Evolutionary conservation across 2,113 vertebrate species (phyloP), one percentile per base, ranked within the genome.

Genomic region (Pelvicachromis taeniatus): DNA sequence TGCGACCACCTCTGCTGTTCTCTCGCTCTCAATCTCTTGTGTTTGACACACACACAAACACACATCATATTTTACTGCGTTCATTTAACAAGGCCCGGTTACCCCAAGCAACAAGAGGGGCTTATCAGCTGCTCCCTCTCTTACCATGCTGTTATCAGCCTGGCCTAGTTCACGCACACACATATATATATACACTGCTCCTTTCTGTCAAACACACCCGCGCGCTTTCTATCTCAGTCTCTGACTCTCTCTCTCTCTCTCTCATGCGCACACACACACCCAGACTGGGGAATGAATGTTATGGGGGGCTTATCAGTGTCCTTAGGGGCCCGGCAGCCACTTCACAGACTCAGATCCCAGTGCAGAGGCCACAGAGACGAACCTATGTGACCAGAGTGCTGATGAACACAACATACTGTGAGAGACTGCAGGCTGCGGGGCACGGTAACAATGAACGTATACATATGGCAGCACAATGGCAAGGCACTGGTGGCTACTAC

Each of bases 301-400:
- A 89, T 83, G 87, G 85, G 89, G 87, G 90, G 89, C 92, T 95
- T 95, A 95, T 95, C 95, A 59, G 89, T 84, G 91, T 92, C 93
- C 95, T 93, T 56, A 70, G 89, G 94, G 93, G 88, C 63, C 86
- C 91, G 94, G 94, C 91, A 94, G 88, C 84, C 82, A 91, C 93
- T 94, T 95, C 93, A 94, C 92, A 94, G 92, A 78, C 86, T 92
- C 83, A 70, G 78, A 93, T 93, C 93, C 88, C 70, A 63, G 85
- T 52, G 65, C 86, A 19, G 84, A 86, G 93, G 92, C 95, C 94
- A 89, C 85, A 89, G 91, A 92, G 87, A 91, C 90, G 54, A 93
- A 92, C 91, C 91, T 91, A 88, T 91, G 92, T 91, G 95, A 94
- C 81, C 86, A 61, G 87, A 87, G 88, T 89, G 26, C 87, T 85